Evolutionary conservation across 2,113 vertebrate genomes (phyloP).

Genomic region (Phaethon lepturus): DNA sequence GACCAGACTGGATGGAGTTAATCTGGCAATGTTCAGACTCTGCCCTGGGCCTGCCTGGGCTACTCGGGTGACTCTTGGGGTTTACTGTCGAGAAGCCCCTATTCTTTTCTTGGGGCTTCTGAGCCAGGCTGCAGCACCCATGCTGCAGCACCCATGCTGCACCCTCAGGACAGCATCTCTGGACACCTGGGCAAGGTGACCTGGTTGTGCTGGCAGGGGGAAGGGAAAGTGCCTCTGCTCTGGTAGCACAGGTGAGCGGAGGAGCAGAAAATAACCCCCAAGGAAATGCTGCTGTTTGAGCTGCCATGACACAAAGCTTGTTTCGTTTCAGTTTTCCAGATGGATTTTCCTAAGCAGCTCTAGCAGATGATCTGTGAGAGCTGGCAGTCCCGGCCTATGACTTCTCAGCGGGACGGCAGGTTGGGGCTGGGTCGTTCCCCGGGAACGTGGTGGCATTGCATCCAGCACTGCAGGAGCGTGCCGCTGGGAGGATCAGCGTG

Average conservation of each 20-base stretch:
- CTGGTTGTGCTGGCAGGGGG: not conserved
- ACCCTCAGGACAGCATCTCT: fast-evolving
- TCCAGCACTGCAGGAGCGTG: not conserved
- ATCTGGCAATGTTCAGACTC: not conserved
- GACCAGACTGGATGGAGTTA: not conserved
- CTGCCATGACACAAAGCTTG: not conserved
- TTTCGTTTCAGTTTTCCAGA: not conserved
- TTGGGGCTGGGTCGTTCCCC: not conserved
- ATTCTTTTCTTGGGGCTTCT: fast-evolving
- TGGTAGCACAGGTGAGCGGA: fast-evolving
- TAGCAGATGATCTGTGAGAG: not conserved
- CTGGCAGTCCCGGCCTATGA: not conserved
- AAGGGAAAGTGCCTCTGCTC: not conserved
- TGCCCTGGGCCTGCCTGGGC: not conserved
- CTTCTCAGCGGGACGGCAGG: fast-evolving
- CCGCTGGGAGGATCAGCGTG: not conserved
- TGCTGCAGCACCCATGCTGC: not conserved
- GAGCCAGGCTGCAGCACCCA: not conserved
- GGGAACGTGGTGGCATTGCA: not conserved
- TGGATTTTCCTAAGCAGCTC: not conserved
- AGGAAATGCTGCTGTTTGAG: not conserved
- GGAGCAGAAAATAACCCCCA: not conserved
- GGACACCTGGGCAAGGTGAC: not conserved
- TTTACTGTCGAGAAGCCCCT: not conserved
- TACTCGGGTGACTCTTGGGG: fast-evolving